These are phyloP conservation scores for Gadus macrocephalus DNA, from an alignment of 2,113 vertebrate species.

Conservation along the genomic window DNA sequence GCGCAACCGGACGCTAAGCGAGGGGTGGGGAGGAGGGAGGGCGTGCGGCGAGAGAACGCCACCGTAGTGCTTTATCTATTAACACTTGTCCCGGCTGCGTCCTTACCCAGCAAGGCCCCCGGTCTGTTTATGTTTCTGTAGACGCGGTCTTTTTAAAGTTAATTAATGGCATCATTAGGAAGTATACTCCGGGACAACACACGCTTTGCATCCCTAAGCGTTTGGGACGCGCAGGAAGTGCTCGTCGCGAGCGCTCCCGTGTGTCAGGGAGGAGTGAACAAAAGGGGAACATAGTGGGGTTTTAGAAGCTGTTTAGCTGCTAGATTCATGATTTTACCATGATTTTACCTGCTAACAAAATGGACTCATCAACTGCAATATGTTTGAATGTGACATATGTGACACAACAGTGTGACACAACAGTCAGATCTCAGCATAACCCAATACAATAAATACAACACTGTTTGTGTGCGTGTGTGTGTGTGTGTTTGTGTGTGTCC, in stretches of 20 bases:
- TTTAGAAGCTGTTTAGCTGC: constrained; percentile 6
- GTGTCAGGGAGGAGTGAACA: constrained; percentile 21
- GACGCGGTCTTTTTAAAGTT: constrained; percentile 46
- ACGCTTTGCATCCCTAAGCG: constrained; percentile 32
- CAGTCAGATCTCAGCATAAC: too few species aligned
- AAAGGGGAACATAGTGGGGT: constrained; percentile 9
- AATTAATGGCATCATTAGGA: constrained; percentile 54
- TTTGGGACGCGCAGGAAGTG: constrained; percentile 25
- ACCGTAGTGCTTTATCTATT: background rate
- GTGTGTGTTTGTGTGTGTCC: constrained; percentile 9
- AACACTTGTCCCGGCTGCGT: background rate
- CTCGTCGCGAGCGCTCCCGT: background rate
- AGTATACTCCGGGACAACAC: constrained; percentile 33
- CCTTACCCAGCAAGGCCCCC: constrained; percentile 1
- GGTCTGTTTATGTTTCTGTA: constrained; percentile 31
- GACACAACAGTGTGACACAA: too few species aligned
- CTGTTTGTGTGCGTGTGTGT: background rate
- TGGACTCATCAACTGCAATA: too few species aligned
- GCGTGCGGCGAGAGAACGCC: background rate
- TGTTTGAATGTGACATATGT: too few species aligned
- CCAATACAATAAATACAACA: too few species aligned
- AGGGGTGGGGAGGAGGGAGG: background rate
- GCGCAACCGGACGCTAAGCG: constrained; percentile 35
- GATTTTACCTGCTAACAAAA: constrained; percentile 3
- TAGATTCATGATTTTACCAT: constrained; percentile 24